phyloP scores from a whole-genome alignment of 2,113 vertebrate species.

The Heptranchias perlo region DNA sequence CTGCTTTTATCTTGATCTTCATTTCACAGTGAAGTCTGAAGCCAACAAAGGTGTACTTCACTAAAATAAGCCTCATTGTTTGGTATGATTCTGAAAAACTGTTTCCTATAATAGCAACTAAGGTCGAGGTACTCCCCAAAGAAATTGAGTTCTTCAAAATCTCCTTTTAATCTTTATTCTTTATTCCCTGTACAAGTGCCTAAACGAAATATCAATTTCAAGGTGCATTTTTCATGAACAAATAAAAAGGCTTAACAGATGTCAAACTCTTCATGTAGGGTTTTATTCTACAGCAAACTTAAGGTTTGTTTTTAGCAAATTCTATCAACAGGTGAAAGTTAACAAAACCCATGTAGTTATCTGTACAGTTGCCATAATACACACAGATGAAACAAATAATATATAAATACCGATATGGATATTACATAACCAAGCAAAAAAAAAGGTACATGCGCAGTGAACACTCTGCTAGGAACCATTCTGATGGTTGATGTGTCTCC shows the following conservation, averaged over 20 bases:
- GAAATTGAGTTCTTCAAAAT: constrained; percentile 17
- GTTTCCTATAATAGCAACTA: not conserved
- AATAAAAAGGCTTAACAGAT: constrained; percentile 28
- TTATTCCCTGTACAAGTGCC: constrained; percentile 4
- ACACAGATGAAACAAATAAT: constrained; percentile 75
- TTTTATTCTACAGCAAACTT: constrained; percentile 88
- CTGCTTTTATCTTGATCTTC: not conserved
- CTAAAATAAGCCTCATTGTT: not conserved
- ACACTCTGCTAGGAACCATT: constrained; percentile 58
- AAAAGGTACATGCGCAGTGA: constrained; percentile 71
- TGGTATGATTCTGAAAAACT: not conserved
- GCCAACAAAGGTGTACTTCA: not conserved
- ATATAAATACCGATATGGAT: constrained; percentile 90
- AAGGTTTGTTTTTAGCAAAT: constrained; percentile 78
- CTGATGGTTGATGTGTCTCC: constrained; percentile 51
- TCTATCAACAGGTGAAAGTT: constrained; percentile 83
- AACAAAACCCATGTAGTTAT: constrained; percentile 61
- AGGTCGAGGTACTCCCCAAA: not conserved
- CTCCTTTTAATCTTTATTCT: constrained; percentile 13
- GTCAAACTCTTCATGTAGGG: constrained; percentile 37
- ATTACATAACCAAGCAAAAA: constrained; percentile 70
- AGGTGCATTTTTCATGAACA: constrained; percentile 23
- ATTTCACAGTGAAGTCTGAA: not conserved
- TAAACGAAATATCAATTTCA: not conserved
- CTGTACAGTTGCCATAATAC: constrained; percentile 88